These are phyloP conservation scores for Ceyx cyanopectus DNA, from an alignment of 2,113 vertebrate species.

Conservation along the genomic window DNA sequence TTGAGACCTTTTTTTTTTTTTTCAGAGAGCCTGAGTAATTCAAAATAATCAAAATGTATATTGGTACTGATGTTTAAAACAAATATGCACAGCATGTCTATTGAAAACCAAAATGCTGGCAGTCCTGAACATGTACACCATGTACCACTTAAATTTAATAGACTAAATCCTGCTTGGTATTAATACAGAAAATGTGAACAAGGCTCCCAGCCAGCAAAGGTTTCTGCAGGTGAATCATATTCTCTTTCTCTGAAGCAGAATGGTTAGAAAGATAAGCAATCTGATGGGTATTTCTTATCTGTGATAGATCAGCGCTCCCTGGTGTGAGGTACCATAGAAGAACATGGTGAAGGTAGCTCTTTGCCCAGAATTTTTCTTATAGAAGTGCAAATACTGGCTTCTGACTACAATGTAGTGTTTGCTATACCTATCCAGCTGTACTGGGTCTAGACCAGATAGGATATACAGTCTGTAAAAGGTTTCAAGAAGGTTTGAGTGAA, in stretches of 20 bases:
- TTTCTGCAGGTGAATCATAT: constrained; percentile 26
- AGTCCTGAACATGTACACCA: not conserved
- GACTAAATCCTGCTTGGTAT: constrained; percentile 20
- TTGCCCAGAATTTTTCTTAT: constrained; percentile 46
- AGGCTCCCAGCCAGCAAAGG: not conserved
- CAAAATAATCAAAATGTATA: not conserved
- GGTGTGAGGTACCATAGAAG: not conserved
- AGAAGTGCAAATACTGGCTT: constrained; percentile 6
- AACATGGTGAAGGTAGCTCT: not conserved
- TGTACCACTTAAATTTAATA: constrained; percentile 38
- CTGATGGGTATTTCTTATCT: constrained; percentile 9
- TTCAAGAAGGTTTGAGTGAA: not conserved
- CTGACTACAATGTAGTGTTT: not conserved
- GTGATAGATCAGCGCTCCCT: constrained; percentile 9
- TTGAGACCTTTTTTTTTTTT: not conserved
- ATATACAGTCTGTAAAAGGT: not conserved
- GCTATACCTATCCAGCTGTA: constrained; percentile 11
- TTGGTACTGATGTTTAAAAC: not conserved
- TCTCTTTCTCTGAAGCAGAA: constrained; percentile 28
- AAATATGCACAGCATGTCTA: not conserved
- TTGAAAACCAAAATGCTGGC: not conserved
- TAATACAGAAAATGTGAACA: constrained; percentile 11
- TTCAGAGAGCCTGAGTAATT: not conserved
- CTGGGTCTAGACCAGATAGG: not conserved
- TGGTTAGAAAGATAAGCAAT: constrained; percentile 6